Evolutionary conservation across 2,113 vertebrate genomes (phyloP), one percentile per base, ranked within the genome.

Genomic region (Turnix velox): DNA sequence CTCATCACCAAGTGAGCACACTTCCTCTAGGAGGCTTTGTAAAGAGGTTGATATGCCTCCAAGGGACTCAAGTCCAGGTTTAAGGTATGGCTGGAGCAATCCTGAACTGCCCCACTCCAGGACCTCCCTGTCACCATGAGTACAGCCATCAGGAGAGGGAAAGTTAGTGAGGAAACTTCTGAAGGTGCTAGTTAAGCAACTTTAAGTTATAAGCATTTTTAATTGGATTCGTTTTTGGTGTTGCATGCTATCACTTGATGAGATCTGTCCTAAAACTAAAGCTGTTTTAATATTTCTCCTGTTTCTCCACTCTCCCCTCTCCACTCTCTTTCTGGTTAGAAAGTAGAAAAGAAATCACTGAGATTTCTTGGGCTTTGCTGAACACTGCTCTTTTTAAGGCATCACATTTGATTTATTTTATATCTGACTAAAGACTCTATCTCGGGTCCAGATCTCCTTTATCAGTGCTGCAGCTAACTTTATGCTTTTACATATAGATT

Each of bases 211-310:
- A 92, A 93, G 75, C 68, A 79, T 75, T 88, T 93, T 93, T 87
- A 95, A 94, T 93, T 92, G 65, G 81, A 58, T 42, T 95, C 5
- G 79, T 79, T 94, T 94, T 92, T 95, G 69, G 69, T 95, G 95
- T 88, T 87, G 68, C 74, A 78, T 45, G 78, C 65, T 78, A 59
- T 40, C 31, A 87, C 88, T 93, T 94, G 91, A 93, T 88, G 73
- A 94, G 80, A 93, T 1, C 12, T 77, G 40, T 92, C 88, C 86
- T 90, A 88, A 93, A 95, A 96, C 91, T 91, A 95, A 96, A 94
- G 92, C 71, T 79, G 66, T 82, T 94, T 93, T 93, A 87, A 87
- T 82, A 33, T 94, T 49, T 74, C 51, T 84, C 66, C 59, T 77
- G 65, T 31, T 86, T 68, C 77, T 84, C 65, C 73, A 87, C 77